Evolutionary conservation across 2,797 vertebrate genomes (phyloP), one percentile per base, ranked within the genome.

Genomic region (Pampus argenteus): DNA sequence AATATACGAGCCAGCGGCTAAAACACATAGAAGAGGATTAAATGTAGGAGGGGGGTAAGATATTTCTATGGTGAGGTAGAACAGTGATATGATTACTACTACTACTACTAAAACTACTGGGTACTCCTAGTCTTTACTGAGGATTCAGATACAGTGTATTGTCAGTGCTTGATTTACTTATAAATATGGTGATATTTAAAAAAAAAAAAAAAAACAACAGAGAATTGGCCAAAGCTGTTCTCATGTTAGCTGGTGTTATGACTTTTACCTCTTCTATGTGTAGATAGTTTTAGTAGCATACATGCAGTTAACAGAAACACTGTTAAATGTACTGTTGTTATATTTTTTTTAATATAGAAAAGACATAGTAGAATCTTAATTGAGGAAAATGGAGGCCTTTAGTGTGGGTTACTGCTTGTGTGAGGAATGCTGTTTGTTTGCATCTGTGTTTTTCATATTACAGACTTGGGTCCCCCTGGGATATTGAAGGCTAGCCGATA

Each of bases 361-460:
- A 66, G n/a, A 14, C 45, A 40, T 69, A 71, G n/a, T 54, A 2
- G 23, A 45, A 67, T 71, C 75, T 78, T 72, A 47, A 42, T 71
- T 85, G 59, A 86, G 83, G 55, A 79, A 79, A 79, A 57, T 82
- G 40, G 85, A 91, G 87, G 56, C 82, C 74, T 70, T 75, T 67
- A 78, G 69, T 84, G 13, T 86, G 69, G 91, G 89, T 88, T 87
- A 93, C 92, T 87, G 74, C 85, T 88, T 93, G 69, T 94, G 90
- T 94, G 91, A 94, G 93, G 92, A 93, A 95, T 93, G 91, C 82
- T 95, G 93, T 95, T 88, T 95, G 94, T 95, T 90, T 95, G 95
- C 94, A 94, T 95, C 94, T 95, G 89, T 94, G 95, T 96, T 95
- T 94, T 95, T 96, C 93, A 93, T 94, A 92, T 95, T 96, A 83